Conservation (phyloP, 2,113 vertebrate species). For the Podarcis cretensis region DNA sequence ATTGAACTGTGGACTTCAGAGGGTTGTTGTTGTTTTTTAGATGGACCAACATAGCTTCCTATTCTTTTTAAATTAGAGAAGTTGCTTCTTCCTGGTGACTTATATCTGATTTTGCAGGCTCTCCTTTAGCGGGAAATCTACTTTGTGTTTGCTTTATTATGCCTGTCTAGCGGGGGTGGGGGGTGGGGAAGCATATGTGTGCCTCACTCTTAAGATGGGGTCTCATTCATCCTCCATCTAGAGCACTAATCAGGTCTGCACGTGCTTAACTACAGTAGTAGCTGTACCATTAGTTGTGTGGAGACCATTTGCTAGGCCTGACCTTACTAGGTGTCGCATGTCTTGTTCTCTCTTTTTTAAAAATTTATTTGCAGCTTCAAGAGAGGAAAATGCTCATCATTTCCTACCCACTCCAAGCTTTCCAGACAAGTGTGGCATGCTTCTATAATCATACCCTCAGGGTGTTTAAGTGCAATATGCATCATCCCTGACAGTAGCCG, state of each 20-base stretch:
- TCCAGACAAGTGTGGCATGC: neutral
- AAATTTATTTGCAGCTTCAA: too few species aligned
- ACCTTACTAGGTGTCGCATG: neutral
- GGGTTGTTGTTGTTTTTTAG: too few species aligned
- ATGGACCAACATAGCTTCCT: too few species aligned
- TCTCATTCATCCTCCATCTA: neutral
- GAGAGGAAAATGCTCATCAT: neutral
- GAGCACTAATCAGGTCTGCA: neutral
- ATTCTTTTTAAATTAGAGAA: neutral
- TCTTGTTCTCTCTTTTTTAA: neutral
- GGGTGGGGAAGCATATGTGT: too few species aligned
- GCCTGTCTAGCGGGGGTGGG: neutral
- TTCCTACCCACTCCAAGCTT: neutral
- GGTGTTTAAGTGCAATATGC: too few species aligned
- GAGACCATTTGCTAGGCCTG: neutral
- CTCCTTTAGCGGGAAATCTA: neutral
- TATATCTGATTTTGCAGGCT: neutral
- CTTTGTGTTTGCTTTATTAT: too few species aligned
- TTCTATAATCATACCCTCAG: neutral
- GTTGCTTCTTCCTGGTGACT: neutral
- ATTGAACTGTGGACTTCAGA: too few species aligned
- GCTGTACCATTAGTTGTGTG: neutral
- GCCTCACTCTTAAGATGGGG: neutral
- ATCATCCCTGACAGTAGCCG: too few species aligned
- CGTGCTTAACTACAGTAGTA: neutral